phyloP scores from a whole-genome alignment of 1,140 invertebrate genomes.

The Listronotus bonariensis region DNA sequence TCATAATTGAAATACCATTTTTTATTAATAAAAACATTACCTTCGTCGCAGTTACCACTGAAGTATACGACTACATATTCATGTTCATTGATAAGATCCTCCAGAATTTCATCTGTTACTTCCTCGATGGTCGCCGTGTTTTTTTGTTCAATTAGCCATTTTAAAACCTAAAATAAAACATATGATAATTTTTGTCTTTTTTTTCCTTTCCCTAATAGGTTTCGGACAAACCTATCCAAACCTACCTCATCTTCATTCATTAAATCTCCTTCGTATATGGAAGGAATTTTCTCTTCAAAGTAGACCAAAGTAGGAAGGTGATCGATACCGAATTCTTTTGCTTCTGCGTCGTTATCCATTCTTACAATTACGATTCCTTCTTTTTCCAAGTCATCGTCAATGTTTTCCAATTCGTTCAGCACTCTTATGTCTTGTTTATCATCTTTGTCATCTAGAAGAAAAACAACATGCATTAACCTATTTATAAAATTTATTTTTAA shows the following conservation, averaged over 20 bases:
- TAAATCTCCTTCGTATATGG: conserved; percentile 88
- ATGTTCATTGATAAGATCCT: conserved; percentile 84
- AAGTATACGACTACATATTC: conserved; percentile 95
- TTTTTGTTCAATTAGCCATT: conserved; percentile 90
- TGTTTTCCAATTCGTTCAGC: conserved; percentile 88
- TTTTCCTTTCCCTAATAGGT: too few relatives aligned
- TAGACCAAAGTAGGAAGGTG: conserved; percentile 86
- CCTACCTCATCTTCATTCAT: conserved; percentile 84
- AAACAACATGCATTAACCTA: too few relatives aligned
- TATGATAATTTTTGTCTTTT: not conserved
- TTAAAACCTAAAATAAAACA: conserved; percentile 60
- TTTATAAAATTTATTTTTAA: too few relatives aligned
- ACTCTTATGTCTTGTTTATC: conserved; percentile 87
- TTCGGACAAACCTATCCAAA: too few relatives aligned
- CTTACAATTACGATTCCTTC: conserved; percentile 89
- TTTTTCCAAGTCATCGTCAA: conserved; percentile 89
- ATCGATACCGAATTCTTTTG: conserved; percentile 89
- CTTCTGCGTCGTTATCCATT: conserved; percentile 85
- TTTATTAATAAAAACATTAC: not conserved
- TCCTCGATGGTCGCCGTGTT: conserved; percentile 92
- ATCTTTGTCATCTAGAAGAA: conserved; percentile 87
- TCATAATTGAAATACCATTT: too few relatives aligned
- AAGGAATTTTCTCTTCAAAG: conserved; percentile 91
- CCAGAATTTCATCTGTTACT: conserved; percentile 90
- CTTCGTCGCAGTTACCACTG: conserved; percentile 84